Evolutionary conservation across 2,888 invertebrate species (phyloP).

Genomic region (Stenurella melanura): DNA sequence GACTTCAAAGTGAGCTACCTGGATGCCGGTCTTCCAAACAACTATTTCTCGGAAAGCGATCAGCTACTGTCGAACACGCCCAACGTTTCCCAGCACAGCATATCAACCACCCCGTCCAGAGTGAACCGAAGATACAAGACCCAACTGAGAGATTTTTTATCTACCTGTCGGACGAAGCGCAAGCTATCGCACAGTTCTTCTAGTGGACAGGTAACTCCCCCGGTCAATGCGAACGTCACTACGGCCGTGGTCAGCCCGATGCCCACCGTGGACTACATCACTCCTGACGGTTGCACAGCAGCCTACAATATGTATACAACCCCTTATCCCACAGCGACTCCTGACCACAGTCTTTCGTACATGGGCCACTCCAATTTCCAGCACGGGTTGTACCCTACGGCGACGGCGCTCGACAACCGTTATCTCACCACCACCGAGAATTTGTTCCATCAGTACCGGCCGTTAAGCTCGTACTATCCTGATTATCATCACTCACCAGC

Average conservation of each 20-base stretch:
- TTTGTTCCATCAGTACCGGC: constrained; percentile 92
- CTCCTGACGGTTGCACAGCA: constrained; percentile 78
- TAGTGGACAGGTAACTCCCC: constrained; percentile 70
- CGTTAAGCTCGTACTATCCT: constrained; percentile 88
- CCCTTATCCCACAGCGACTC: constrained; percentile 82
- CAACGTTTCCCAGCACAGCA: constrained; percentile 71
- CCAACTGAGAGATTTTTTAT: constrained; percentile 92
- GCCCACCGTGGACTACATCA: constrained; percentile 81
- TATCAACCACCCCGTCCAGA: constrained; percentile 78
- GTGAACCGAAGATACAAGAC: constrained; percentile 94
- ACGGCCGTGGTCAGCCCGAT: constrained; percentile 75
- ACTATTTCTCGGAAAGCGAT: constrained; percentile 92
- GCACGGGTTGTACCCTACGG: constrained; percentile 77
- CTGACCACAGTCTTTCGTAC: constrained; percentile 79
- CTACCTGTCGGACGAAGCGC: constrained; percentile 84
- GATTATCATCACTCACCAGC: constrained; percentile 85
- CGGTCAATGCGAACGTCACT: constrained; percentile 71
- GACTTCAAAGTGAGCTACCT: constrained; percentile 99
- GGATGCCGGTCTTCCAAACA: constrained; percentile 93
- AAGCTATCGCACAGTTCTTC: constrained; percentile 69
- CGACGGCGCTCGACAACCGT: constrained; percentile 75
- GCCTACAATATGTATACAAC: constrained; percentile 81
- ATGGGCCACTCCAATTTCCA: constrained; percentile 84
- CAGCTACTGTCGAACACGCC: constrained; percentile 80
- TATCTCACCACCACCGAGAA: constrained; percentile 88